These are phyloP conservation scores for Gryllus longicercus DNA, from an alignment of 2,888 invertebrate genomes.

Conservation along the genomic window DNA sequence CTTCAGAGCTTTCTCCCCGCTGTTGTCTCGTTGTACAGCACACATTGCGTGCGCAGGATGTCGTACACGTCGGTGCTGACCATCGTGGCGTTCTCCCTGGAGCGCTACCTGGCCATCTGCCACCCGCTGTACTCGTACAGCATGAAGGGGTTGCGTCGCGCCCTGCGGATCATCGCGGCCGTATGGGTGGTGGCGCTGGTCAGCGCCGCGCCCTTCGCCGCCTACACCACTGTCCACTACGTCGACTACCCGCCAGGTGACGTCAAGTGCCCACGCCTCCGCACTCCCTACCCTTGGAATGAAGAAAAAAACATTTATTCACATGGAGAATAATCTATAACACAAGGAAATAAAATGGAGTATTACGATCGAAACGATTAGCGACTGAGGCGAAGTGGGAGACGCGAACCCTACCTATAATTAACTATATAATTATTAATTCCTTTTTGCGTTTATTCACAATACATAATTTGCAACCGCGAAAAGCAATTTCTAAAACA, in stretches of 20 bases:
- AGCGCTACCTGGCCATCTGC: constrained; percentile 87
- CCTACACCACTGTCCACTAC: constrained; percentile 71
- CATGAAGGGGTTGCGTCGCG: constrained; percentile 79
- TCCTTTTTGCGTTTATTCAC: too few species aligned
- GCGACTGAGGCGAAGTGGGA: too few species aligned
- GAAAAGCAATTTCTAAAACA: too few species aligned
- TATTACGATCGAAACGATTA: neutral
- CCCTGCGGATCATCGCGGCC: constrained; percentile 70
- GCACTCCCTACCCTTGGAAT: too few species aligned
- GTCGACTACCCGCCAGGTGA: constrained; percentile 67
- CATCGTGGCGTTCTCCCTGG: constrained; percentile 87
- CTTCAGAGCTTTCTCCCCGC: too few species aligned
- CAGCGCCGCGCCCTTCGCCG: constrained; percentile 72
- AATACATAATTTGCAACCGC: too few species aligned
- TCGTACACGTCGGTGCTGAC: constrained; percentile 88
- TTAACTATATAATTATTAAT: too few species aligned
- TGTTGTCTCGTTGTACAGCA: constrained; percentile 37
- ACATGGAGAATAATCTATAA: too few species aligned
- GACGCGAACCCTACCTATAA: too few species aligned
- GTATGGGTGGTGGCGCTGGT: constrained; percentile 74
- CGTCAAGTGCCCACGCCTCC: neutral
- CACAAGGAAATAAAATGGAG: too few species aligned
- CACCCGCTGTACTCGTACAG: constrained; percentile 79
- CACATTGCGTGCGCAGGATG: constrained; percentile 56
- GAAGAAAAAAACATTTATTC: too few species aligned